Evolutionary conservation across 1,140 invertebrate species (phyloP), one percentile per base, ranked within the genome.

Genomic region (Eupeodes corollae): DNA sequence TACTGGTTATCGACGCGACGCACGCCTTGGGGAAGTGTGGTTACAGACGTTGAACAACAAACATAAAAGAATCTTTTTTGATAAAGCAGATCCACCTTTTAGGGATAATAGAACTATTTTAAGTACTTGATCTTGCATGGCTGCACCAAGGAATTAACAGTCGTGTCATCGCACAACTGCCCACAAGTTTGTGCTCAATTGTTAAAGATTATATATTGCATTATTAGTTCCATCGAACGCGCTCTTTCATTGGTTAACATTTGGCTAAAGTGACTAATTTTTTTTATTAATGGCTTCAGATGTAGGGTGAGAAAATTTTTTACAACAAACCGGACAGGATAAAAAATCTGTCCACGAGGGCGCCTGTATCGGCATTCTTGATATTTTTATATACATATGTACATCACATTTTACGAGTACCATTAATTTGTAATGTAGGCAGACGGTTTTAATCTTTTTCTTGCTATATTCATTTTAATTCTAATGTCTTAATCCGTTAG

Each of bases 131-230:
- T 98, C 94, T 74, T 98, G 94, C 93, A 98, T 97, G 6, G 90
- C 91, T 54, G 94, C 93, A n/a, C 96, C 96, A 13, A 99, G 79
- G 72, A 99, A 99, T 70, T 99, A 95, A 69, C 96, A 99, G 31
- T 95, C 95, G 46, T 94, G 77, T 3, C 91, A 89, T 48, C 96
- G 70, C 5, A 99, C 94, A 40, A 95, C 94, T 33, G 92, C 91
- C 96, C 96, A 99, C 14, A 99, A 73, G 72, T 93, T 92, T 8
- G 89, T 84, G 44, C 89, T 92, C 5, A 95, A 68, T 61, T 94
- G 89, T 58, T 91, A 85, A 26, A 88, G 86, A 73, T 92, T 93
- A 71, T 96, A 70, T 97, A 91, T 57, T 93, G 89, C 10, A 96
- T 67, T 57, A 98, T 91, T 3, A 99, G 74, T 67, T 99, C 92